Evolutionary conservation across 2,113 vertebrate species (phyloP), one percentile per base, ranked within the genome.

Genomic region (Pygathrix nemaeus): DNA sequence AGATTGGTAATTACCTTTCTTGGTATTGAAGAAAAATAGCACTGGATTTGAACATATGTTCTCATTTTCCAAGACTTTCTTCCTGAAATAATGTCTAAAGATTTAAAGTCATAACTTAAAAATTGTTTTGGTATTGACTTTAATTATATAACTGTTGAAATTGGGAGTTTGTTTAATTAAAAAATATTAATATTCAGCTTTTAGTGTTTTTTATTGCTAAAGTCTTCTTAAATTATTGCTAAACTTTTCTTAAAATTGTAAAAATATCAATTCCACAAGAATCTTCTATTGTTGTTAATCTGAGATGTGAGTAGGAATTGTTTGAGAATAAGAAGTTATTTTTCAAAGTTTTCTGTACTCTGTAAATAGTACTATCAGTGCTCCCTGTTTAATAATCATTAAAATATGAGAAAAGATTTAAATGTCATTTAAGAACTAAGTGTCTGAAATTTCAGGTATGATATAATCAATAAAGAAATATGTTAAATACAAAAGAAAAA

Each of bases 201-300:
- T 93, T 90, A 0, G 16, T 76, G 38, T 21, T 95, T 94, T 81
- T 93, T 94, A 64, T 87, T 93, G 35, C 38, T 89, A 55, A 73
- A 66, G 23, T 78, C 18, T 64, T 93, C 43, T 86, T 57, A 86
- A 89, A 61, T 70, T 85, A 16, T 78, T 93, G 50, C 27, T 88
- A 83, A 90, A 48, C 61, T 88, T 95, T 75, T 92, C 61, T 88
- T 95, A 90, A 82, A 97, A 73, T 93, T 94, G 6, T 83, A 64
- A 40, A 87, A 90, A 16, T 38, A 83, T 79, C 23, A 90, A 4
- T 96, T 92, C 14, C 68, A 35, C 35, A 78, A 84, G 70, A 92
- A 48, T 16, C 50, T 78, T 73, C 59, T n/a, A 1, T 87, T 78
- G 21, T 91, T 83, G 13, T 94, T 93, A 38, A 88, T 86, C 92